Evolutionary conservation across 2,113 vertebrate species (phyloP), one percentile per base, ranked within the genome.

Genomic region (Megaleporinus macrocephalus): DNA sequence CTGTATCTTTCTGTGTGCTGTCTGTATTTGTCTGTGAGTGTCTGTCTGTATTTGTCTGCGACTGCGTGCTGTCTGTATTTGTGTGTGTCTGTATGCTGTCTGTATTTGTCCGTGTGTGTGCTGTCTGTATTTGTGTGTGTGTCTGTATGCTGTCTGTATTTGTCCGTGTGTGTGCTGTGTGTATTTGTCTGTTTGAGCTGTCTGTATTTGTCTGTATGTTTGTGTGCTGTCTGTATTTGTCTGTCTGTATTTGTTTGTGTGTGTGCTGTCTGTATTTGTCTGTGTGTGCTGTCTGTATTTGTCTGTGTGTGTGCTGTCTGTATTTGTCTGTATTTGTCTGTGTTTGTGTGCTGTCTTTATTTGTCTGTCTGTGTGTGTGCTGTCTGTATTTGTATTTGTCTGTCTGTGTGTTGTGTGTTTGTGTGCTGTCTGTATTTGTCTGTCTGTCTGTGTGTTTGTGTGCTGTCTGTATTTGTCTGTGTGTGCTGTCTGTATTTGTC

Each of bases 111-210:
- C n/a, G n/a, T 4, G 36, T 36, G 36, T 36, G 7, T 36, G 36
- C 3, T 36, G 36, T 36, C 36, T 36, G 36, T n/a, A n/a, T n/a
- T n/a, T n/a, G n/a, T n/a, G n/a, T n/a, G n/a, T 36, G 3, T 36
- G 36, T 36, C 36, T 36, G 36, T 36, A 3, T 36, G 36, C 7
- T 36, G 7, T 36, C 7, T 4, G 7, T 36, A 7, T 36, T 3
- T 36, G 36, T 36, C 3, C 7, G 36, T 36, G 3, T 18, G 49
- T 51, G 12, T 16, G 49, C 2, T 13, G 49, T 51, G 2, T 30
- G 47, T 27, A 24, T 61, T 89, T 86, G 89, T 87, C 85, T 62
- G 91, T n/a, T n/a, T 90, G 92, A 93, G 93, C 86, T 73, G 90
- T 73, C 90, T 81, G n/a, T 92, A 86, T 88, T 82, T 75, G 29